Evolutionary conservation across 2,797 vertebrate species (phyloP), one percentile per base, ranked within the genome.

Genomic region (Nannoperca obscura): DNA sequence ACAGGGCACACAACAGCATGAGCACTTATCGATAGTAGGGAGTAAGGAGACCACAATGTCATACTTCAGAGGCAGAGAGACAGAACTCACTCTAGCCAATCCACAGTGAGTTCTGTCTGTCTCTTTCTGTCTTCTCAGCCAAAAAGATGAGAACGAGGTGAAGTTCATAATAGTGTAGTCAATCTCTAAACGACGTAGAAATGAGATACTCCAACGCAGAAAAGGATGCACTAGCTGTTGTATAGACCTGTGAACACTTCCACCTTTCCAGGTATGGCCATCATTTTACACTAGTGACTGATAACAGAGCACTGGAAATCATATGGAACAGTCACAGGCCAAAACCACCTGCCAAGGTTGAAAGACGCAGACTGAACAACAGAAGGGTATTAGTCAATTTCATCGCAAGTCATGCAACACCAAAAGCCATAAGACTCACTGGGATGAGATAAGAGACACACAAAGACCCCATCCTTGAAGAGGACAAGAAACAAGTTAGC

Each of bases 181-280:
- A 20, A 0, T 17, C 73, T 12, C 79, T 86, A 14, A 87, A 65
- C 2, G 40, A 90, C 2, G 50, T 86, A 0, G 80, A 87, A 3
- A 74, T 8, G 6, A 3, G 70, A 0, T 86, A 84, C 40, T 91
- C 82, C 4, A 68, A 89, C 5, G 88, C 77, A 0, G 78, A 90
- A 52, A 2, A 19, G 0, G 73, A 92, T 77, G 82, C 47, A 0
- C 52, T 88, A 0, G 80, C 80, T 1, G 86, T 88, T 2, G 77
- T 89, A 7, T 91, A 82, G 87, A 71, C 70, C 12, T 78, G 81
- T 59, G 62, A 89, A 7, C 78, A 87, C 2, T 90, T 87, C 11
- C 71, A 89, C 13, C 19, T 86, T 0, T 88, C 85, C 1, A 36
- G 7, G 19, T 88, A 82, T 34, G 74, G 83, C 0, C 40, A 82